Conservation (phyloP, 2,113 vertebrate species). For the Corythaixoides concolor region DNA sequence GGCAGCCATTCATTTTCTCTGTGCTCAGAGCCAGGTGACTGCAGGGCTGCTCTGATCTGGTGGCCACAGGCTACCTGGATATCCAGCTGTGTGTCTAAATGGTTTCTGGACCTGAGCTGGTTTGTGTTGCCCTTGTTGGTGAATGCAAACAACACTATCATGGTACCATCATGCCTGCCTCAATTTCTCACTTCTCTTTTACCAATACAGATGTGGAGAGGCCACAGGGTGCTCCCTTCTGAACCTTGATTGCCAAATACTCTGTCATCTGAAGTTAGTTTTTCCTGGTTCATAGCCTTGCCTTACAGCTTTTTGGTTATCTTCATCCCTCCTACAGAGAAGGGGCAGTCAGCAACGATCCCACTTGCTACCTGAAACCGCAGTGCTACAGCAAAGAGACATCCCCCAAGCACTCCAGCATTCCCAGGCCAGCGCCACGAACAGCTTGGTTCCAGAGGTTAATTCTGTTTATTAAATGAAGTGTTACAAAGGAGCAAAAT, state of each 20-base stretch:
- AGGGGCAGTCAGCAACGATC: neutral
- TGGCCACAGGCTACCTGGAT: neutral
- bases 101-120: neutral
- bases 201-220: neutral
- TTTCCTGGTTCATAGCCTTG: neutral
- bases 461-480: neutral
- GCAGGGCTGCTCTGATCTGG: neutral
- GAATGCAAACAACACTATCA: neutral
- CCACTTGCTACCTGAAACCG: neutral
- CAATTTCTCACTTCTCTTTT: neutral
- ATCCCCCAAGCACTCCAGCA: accelerated
- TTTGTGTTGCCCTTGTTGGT: neutral
- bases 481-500: neutral
- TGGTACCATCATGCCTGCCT: neutral
- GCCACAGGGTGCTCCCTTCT: neutral
- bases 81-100: neutral
- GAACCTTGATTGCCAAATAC: neutral
- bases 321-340: neutral
- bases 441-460: neutral
- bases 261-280: neutral
- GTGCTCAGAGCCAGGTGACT: neutral
- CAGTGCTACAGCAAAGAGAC: neutral
- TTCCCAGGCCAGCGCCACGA: accelerated
- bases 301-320: neutral
- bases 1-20: accelerated